Percentiles rank a stretch among this genome's conserved stretches.
Conservation (phyloP, 2,113 vertebrate species). For the Mohoua ochrocephala region DNA sequence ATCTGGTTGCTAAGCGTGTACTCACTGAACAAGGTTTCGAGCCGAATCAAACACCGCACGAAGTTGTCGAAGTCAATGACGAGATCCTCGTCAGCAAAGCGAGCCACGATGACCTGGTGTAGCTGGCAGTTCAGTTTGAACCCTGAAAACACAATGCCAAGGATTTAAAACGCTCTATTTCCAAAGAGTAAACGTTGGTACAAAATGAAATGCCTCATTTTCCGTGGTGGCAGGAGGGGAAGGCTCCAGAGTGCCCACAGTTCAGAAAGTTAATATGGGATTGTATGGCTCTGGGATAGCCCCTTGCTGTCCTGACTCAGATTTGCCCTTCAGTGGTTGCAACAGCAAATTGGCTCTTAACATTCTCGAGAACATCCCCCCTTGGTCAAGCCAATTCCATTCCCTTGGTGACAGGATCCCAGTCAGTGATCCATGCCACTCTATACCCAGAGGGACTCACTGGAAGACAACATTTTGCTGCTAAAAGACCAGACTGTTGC, state of each 20-base stretch:
- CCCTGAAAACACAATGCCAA: slow-evolving; percentile 20
- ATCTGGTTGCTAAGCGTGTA: neutral
- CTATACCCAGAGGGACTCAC: neutral
- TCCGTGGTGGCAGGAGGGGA: fast-evolving
- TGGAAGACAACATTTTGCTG: neutral
- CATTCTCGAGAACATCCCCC: neutral
- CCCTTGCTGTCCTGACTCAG: neutral
- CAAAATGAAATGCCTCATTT: neutral
- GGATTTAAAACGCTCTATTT: neutral
- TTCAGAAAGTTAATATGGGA: neutral
- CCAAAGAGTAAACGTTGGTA: neutral
- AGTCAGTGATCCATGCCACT: neutral
- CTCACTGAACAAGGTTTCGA: slow-evolving; percentile 80
- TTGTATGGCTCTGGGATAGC: neutral
- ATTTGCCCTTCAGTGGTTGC: neutral
- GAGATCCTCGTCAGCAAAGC: slow-evolving; percentile 74
- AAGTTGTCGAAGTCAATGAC: slow-evolving; percentile 79
- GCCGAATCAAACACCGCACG: slow-evolving; percentile 73
- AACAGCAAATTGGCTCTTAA: neutral
- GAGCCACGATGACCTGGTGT: slow-evolving; percentile 75
- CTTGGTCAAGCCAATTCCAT: neutral
- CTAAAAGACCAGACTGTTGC: neutral
- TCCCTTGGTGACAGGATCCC: neutral
- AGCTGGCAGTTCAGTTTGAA: slow-evolving; percentile 74
- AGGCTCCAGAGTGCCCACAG: neutral